Evolutionary conservation across 2,113 vertebrate species (phyloP), one percentile per base, ranked within the genome.

Genomic region (Chauna torquata): DNA sequence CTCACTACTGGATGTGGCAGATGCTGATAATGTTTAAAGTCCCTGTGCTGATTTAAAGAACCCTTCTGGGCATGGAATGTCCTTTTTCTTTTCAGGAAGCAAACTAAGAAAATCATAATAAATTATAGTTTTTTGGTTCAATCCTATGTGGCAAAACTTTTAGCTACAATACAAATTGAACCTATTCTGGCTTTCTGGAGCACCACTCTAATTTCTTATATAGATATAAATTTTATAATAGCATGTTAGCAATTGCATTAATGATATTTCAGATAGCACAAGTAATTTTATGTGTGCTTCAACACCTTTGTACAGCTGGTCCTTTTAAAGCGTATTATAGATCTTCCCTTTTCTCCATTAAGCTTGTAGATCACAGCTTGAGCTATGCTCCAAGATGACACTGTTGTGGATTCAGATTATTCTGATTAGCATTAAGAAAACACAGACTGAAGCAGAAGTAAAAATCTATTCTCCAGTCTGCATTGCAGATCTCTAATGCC

Each of bases 401-500:
- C 32, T 79, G 66, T 18, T 24, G 25, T 81, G 78, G 49, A 61
- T 93, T 77, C 22, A 76, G 55, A 88, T 82, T 61, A 78, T 92
- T 96, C 32, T 96, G 30, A 64, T 88, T 54, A 64, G 16, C 24
- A 3, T 86, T 86, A 71, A 90, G 86, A 83, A 96, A 95, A 87
- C 8, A 36, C 72, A 68, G 61, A 28, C 68, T 90, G 57, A 95
- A 92, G 88, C 4, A 71, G 38, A 19, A 71, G 47, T 74, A 94
- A 68, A 85, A 97, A 80, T 90, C 32, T 90, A 4, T 57, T 70
- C 14, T 55, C 13, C 24, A 42, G 27, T 71, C 44, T 69, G n/a
- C 61, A 70, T 23, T 92, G n/a, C 44, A 57, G 47, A 34, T 71
- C 72, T 58, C 27, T 50, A 77, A n/a, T 58, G 15, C 17, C 13